These are phyloP conservation scores for Smutsia temminckii DNA, from an alignment of 2,797 vertebrate species.

Conservation along the genomic window DNA sequence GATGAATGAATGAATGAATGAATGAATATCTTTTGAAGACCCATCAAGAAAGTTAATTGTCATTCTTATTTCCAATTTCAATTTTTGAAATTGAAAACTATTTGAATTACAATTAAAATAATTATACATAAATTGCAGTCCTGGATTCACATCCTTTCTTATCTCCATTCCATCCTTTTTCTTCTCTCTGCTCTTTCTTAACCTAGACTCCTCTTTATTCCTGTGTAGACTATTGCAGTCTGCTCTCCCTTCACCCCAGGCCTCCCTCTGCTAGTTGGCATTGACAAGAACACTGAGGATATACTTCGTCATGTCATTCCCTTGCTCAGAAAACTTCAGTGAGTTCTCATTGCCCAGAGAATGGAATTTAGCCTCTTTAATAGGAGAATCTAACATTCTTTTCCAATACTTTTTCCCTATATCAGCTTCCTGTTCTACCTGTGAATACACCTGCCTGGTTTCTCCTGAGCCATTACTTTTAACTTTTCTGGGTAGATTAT, in stretches of 20 bases:
- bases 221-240: neutral
- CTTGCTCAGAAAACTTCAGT: neutral
- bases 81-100: too few relatives aligned
- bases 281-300: neutral
- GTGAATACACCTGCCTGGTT: neutral
- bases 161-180: neutral
- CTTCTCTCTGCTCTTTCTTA: neutral
- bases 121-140: neutral
- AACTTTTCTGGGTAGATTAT: neutral
- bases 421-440: neutral
- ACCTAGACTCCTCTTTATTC: neutral
- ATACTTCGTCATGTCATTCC: neutral
- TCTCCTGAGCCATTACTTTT: neutral
- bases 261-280: neutral
- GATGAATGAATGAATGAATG: too few relatives aligned
- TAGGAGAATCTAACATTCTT: neutral
- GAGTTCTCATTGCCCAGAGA: neutral
- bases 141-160: neutral
- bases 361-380: neutral
- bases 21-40: neutral
- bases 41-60: neutral
- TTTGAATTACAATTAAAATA: neutral
- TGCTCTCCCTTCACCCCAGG: neutral
- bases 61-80: neutral
- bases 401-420: neutral